A percentile compares a stretch with the other conserved stretches of the same genome.
phyloP scores from a whole-genome alignment of 2,888 invertebrate species.

The Acrocera orbiculus region DNA sequence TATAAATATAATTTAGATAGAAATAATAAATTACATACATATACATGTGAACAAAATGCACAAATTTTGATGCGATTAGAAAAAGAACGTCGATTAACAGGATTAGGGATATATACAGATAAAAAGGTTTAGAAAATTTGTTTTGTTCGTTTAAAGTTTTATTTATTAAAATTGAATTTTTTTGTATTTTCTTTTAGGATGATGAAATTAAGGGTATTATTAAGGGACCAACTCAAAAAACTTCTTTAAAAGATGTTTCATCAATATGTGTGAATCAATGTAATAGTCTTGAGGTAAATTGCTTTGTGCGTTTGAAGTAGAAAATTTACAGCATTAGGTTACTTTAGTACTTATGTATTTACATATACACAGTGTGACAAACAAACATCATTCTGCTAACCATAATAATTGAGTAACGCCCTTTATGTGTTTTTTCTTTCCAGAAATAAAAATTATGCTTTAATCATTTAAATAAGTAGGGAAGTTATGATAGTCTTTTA shows the following conservation, averaged over 20 bases:
- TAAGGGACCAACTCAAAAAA: slow-evolving; percentile 8
- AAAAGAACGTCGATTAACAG: slow-evolving; percentile 21
- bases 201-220: slow-evolving; percentile 6
- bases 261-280: slow-evolving; percentile 7
- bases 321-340: no score
- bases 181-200: slow-evolving; percentile 4
- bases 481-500: no score
- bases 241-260: slow-evolving; percentile 9
- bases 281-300: slow-evolving; percentile 9
- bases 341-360: no score
- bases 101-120: slow-evolving; percentile 11
- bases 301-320: no score
- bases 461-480: no score
- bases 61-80: slow-evolving; percentile 32
- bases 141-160: neutral
- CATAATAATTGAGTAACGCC: no score
- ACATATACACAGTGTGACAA: no score
- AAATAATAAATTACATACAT: slow-evolving; percentile 31
- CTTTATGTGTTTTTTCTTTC: no score
- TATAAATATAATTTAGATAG: slow-evolving; percentile 35
- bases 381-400: no score
- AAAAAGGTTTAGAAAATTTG: slow-evolving; percentile 16
- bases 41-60: slow-evolving; percentile 35
- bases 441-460: no score
- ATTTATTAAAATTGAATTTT: neutral